phyloP scores from a whole-genome alignment of 2,797 vertebrate species.

The Leptoclinus maculatus region DNA sequence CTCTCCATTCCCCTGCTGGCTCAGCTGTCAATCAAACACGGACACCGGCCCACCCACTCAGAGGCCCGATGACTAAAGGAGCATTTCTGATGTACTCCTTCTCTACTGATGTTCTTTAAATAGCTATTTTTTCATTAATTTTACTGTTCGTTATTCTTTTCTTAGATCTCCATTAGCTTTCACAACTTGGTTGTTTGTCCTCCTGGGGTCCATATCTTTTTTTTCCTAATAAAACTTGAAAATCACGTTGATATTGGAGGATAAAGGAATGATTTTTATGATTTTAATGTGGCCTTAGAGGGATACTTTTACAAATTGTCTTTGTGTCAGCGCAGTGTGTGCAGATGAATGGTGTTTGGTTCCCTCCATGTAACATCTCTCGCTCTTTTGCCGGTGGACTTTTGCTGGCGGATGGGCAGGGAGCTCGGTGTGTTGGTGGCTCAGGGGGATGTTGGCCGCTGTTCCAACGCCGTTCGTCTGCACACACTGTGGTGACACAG shows the following conservation, averaged over 20 bases:
- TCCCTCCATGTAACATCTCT: not conserved
- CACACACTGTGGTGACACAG: not conserved
- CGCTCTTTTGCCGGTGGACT: not conserved
- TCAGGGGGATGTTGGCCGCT: not conserved
- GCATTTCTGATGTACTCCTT: not conserved
- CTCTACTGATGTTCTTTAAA: not conserved
- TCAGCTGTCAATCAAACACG: conserved; percentile 8
- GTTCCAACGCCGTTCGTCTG: not conserved
- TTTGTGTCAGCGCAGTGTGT: not conserved
- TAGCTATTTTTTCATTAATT: not conserved
- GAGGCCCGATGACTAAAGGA: not conserved
- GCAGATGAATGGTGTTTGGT: not conserved
- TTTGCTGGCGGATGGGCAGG: not conserved
- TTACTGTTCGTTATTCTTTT: not conserved
- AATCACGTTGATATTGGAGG: not conserved
- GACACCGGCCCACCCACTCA: not conserved
- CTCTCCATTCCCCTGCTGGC: not conserved
- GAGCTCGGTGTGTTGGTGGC: not conserved
- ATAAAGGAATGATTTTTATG: not conserved
- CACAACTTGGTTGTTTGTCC: not conserved
- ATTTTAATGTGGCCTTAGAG: not conserved
- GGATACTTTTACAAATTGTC: not conserved
- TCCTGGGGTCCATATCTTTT: not conserved
- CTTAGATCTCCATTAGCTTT: not conserved
- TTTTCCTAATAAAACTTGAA: not conserved